Percentiles rank a stretch among this genome's conserved stretches.
Evolutionary conservation across 2,797 vertebrate species (phyloP).

Genomic region (Alfaro cultratus): DNA sequence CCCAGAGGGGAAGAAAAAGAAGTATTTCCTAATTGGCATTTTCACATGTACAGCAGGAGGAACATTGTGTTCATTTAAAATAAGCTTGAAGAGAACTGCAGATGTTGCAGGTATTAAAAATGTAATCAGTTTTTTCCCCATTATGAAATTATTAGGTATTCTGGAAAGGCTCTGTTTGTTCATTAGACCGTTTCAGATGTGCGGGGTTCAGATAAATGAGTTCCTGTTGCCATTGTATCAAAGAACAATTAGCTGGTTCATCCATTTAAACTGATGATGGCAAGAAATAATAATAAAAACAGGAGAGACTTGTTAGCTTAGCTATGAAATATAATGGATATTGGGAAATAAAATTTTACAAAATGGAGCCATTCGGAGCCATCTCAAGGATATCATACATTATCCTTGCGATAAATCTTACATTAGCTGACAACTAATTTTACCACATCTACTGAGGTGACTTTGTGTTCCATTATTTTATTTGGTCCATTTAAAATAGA

Average conservation of each 20-base stretch:
- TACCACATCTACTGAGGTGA: neutral
- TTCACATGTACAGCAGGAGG: neutral
- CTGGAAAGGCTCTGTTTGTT: slow-evolving; percentile 50
- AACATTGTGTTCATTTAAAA: neutral
- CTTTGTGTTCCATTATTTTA: neutral
- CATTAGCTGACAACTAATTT: neutral
- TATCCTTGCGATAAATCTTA: neutral
- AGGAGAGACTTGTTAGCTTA: neutral
- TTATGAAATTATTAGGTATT: slow-evolving; percentile 55
- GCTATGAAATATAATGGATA: slow-evolving; percentile 5
- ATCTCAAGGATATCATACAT: too few species aligned
- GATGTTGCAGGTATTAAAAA: slow-evolving; percentile 47
- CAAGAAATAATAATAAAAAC: slow-evolving; percentile 3
- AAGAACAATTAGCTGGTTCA: slow-evolving; percentile 47
- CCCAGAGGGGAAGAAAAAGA: neutral
- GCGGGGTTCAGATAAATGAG: slow-evolving; percentile 53
- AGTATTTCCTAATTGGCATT: slow-evolving; percentile 6
- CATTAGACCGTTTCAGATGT: slow-evolving; percentile 52
- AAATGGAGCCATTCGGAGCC: neutral
- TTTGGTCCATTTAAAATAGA: neutral
- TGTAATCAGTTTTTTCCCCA: slow-evolving; percentile 22
- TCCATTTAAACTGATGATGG: slow-evolving; percentile 45
- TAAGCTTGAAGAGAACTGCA: slow-evolving; percentile 19
- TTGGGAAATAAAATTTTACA: slow-evolving; percentile 19
- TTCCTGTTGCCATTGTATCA: slow-evolving; percentile 48